Evolutionary conservation across 1,140 invertebrate species (phyloP), one percentile per base, ranked within the genome.

Genomic region (Drosophila simulans): DNA sequence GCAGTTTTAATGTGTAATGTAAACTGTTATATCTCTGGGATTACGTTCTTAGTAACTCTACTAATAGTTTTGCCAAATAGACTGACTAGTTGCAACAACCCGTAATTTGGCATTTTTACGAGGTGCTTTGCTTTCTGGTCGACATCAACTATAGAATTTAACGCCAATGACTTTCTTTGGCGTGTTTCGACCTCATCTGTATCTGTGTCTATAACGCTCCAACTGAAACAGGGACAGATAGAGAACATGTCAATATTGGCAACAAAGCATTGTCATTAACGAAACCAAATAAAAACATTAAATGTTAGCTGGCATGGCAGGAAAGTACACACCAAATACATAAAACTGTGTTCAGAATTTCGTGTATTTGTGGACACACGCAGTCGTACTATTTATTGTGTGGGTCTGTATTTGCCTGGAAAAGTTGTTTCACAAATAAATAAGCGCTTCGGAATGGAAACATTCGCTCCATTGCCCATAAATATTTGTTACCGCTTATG

Each of bases 281-380:
- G 84, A 86, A 83, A 86, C 71, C 75, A 88, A 86, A 86, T 80
- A 88, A 82, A 86, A 86, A 76, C 75, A 86, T 81, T 70, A 68
- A 86, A 74, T 76, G 76, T 56, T 77, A 77, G 68, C 65, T 53
- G 68, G 46, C 65, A 84, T 68, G 57, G 42, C 71, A 69, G 51
- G 31, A 68, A 64, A 49, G 66, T 46, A 59, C 46, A 71, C 42
- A 59, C 39, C 40, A 59, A 68, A 69, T 49, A 51, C 48, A 80
- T 62, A 46, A 60, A 66, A 75, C 49, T 51, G 52, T 60, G 59
- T 49, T 57, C 51, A 46, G 58, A 57, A 64, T 64, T 77, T 81
- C 64, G 77, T 80, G 54, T 69, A 70, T 75, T 88, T 76, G 71
- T 78, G 53, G 51, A 59, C 48, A 49, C 64, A 66, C 60, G 65